phyloP scores from a whole-genome alignment of 2,797 vertebrate species.

The Esox masquinongy region DNA sequence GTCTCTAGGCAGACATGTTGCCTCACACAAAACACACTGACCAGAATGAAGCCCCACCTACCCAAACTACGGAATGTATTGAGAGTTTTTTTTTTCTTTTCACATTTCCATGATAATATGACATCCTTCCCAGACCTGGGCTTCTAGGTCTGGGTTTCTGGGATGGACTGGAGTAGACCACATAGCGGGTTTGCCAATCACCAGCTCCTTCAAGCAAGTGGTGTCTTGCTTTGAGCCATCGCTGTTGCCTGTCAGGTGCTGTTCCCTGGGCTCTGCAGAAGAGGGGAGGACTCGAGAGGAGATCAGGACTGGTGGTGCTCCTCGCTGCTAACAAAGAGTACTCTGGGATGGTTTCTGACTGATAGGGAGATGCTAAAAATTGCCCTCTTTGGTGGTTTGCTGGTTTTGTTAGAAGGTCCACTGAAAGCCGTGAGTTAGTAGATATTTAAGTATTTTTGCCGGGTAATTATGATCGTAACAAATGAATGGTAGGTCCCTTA shows the following conservation, averaged over 20 bases:
- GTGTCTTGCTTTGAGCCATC: slow-evolving; percentile 12
- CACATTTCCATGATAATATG: no score
- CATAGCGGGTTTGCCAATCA: slow-evolving; percentile 26
- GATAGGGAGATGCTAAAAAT: not conserved
- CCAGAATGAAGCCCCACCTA: no score
- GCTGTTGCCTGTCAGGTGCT: slow-evolving; percentile 28
- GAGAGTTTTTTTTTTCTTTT: no score
- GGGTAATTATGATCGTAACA: not conserved
- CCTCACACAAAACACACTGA: no score
- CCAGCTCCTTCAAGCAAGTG: slow-evolving; percentile 36
- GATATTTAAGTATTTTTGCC: not conserved
- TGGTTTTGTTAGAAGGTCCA: not conserved
- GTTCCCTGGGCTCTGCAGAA: not conserved
- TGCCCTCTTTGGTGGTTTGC: not conserved
- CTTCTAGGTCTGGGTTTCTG: no score
- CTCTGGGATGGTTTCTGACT: not conserved
- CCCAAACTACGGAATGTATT: no score
- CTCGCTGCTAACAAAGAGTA: not conserved
- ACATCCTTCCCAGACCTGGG: no score
- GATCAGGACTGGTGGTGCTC: not conserved
- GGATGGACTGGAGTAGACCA: no score
- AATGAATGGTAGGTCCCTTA: not conserved
- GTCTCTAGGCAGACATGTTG: no score
- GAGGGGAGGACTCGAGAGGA: not conserved
- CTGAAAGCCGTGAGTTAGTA: not conserved